Base-by-base conservation (phyloP, 1,140 invertebrate genomes). In the Zaprionus africanus region DNA sequence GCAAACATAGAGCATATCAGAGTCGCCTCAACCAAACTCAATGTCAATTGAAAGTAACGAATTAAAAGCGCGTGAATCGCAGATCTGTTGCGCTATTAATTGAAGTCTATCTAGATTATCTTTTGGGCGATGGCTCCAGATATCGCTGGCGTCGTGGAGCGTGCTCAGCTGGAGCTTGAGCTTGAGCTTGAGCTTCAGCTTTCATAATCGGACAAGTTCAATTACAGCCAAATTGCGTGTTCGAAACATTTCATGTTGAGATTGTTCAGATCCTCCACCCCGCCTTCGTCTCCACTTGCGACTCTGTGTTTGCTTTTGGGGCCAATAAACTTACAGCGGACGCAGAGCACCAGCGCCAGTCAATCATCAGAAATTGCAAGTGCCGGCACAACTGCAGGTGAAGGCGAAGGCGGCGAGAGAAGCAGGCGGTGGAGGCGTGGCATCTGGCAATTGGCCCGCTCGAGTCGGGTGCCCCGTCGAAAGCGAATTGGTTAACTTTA, bases 401-500 rank as follows among this genome's bases (percentile, higher is more conserved):
- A 34, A 34, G 31, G 31, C 31, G 31, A 31, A 31, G 31, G 31
- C 9, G 31, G 31, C 31, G 7, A 34, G 2, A 34, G 31, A 34
- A 3, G 31, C 31, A 31, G 31, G 11, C n/a, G 31, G 9, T 2
- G 53, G 9, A 9, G 49, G 19, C n/a, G 51, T 34, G 22, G 61
- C 19, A 36, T 22, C 68, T 73, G 77, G 59, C 76, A 69, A 67
- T 26, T 76, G 54, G 64, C 70, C 75, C 59, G 43, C 49, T 41
- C 58, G 13, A 9, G n/a, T 34, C 9, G 12, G 56, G 13, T 19
- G 28, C 17, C 19, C 15, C 68, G 51, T 19, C 41, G 53, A 72
- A 69, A 85, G 86, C 73, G 73, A 85, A 79, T 79, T 68, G 58
- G 56, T 73, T 81, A 72, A 81, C 77, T 76, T 81, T 90, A 88